Conservation (phyloP, 1,140 invertebrate species). For the Pissodes strobi region DNA sequence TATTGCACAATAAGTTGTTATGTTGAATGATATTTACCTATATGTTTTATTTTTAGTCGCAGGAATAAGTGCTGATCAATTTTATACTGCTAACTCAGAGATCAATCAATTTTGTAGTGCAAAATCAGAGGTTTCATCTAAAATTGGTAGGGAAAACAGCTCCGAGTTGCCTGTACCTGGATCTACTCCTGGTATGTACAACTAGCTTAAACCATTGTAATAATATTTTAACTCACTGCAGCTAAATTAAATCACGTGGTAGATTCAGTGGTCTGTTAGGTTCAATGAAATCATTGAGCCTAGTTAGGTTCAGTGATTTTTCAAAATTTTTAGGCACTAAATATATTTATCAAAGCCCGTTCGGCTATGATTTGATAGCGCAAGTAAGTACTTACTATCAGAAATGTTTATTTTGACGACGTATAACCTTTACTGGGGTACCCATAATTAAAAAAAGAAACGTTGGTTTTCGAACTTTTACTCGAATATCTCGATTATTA, state of each 20-base stretch:
- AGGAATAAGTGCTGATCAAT: background rate
- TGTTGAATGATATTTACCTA: background rate
- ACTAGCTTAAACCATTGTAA: no score
- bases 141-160: background rate
- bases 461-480: no score
- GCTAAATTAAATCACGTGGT: background rate
- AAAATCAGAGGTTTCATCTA: background rate
- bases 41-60: background rate
- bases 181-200: slow-evolving; percentile 7
- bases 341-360: no score
- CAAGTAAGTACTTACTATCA: no score
- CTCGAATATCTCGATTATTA: no score
- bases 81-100: slow-evolving; percentile 16
- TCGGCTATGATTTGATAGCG: no score
- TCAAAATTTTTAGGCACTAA: background rate
- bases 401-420: no score
- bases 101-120: background rate
- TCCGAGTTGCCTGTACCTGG: background rate
- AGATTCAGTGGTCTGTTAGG: background rate
- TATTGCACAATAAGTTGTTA: background rate
- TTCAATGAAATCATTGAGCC: no score
- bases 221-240: background rate
- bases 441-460: no score
- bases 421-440: no score
- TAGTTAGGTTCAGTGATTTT: no score